Evolutionary conservation across 2,797 vertebrate species (phyloP), one percentile per base, ranked within the genome.

Genomic region (Bovichtus variegatus): DNA sequence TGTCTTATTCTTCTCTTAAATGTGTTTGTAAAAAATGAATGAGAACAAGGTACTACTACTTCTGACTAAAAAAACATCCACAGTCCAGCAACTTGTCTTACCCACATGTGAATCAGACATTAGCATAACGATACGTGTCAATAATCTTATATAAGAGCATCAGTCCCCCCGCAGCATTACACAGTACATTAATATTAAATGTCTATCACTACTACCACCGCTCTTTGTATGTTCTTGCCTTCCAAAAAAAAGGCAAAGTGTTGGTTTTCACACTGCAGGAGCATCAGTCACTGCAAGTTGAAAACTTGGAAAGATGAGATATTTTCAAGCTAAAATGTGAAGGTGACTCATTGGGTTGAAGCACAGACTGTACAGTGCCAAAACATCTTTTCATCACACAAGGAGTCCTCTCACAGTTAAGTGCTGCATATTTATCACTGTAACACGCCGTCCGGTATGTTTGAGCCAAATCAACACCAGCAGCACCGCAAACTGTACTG

Each of bases 271-370:
- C 29, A 21, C 40, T 66, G n/a, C 43, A 61, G 55, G 5, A 44
- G 21, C 23, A 60, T 40, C 25, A 4, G 61, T 19, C 50, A 55
- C 27, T 40, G 25, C 53, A 51, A 46, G 25, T 27, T 25, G 46
- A 70, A 47, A 40, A 40, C 44, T 50, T 77, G 58, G 29, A 46
- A 43, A 59, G 15, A 19, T 44, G 16, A 44, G 54, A 36, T 19
- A 44, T 77, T 36, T 66, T 16, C 10, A n/a, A 53, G 62, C 44
- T 44, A 23, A 55, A 55, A 55, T 55, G 40, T 27, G 12, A 74
- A 70, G 47, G 59, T 64, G 59, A 78, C 5, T 79, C 63, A 47
- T 21, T 46, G 62, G 23, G 15, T n/a, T 46, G 27, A 66, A 58
- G 27, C 15, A 41, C 27, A 27, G 5, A 12, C 29, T 31, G 18